phyloP scores from a whole-genome alignment of 2,888 invertebrate species.

The Chouioia cunea region DNA sequence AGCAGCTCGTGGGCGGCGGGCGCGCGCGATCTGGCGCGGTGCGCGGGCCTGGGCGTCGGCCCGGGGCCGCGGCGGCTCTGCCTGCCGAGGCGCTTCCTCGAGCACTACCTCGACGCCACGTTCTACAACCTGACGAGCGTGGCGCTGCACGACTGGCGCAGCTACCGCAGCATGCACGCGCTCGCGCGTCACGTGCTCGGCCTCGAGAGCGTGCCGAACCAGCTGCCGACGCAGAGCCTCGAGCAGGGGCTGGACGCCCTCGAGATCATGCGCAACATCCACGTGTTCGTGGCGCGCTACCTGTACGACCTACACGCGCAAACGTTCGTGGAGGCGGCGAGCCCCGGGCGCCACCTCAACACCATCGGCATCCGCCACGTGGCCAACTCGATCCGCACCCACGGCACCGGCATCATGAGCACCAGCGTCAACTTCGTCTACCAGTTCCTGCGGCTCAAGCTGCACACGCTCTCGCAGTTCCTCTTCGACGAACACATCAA shows the following conservation, averaged over 20 bases:
- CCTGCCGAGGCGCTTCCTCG: constrained; percentile 73
- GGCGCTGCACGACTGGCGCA: constrained; percentile 97
- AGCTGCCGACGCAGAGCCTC: constrained; percentile 94
- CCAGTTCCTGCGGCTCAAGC: constrained; percentile 93
- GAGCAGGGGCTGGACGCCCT: constrained; percentile 97
- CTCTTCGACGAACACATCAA: constrained; percentile 98
- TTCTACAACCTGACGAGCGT: constrained; percentile 98
- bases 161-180: constrained; percentile 96
- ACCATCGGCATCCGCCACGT: constrained; percentile 95
- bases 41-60: constrained; percentile 53
- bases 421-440: constrained; percentile 94
- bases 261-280: constrained; percentile 96
- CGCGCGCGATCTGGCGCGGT: constrained; percentile 70
- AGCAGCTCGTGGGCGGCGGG: constrained; percentile 76
- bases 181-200: constrained; percentile 88
- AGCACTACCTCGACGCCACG: constrained; percentile 92
- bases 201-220: constrained; percentile 87
- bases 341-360: constrained; percentile 93
- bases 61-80: constrained; percentile 38
- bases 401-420: constrained; percentile 96
- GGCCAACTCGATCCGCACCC: constrained; percentile 96
- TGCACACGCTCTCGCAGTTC: constrained; percentile 95
- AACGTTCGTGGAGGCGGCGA: constrained; percentile 92
- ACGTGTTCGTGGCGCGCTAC: constrained; percentile 93
- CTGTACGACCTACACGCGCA: constrained; percentile 97